phyloP scores from a whole-genome alignment of 1,140 invertebrate genomes.

The Drosophila hydei region DNA sequence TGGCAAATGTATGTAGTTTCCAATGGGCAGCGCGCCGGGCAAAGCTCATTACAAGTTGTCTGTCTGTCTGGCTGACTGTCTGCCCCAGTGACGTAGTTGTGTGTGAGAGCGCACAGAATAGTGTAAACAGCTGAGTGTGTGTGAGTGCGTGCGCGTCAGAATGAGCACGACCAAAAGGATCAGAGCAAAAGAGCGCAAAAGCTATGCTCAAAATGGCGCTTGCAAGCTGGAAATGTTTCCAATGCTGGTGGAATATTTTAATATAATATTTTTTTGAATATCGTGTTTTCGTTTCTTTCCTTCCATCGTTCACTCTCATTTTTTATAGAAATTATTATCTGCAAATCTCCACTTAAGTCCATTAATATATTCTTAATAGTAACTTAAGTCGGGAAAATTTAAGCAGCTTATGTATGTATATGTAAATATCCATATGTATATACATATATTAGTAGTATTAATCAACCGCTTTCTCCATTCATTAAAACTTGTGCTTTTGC shows the following conservation, averaged over 20 bases:
- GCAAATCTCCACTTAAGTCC: too few relatives aligned
- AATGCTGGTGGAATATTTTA: background rate
- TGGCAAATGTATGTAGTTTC: conserved; percentile 23
- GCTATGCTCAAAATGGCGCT: background rate
- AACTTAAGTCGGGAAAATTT: too few relatives aligned
- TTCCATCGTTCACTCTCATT: too few relatives aligned
- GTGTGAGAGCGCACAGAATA: background rate
- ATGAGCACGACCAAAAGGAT: conserved; percentile 1
- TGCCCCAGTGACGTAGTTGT: conserved; percentile 18
- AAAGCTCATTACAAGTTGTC: conserved; percentile 31
- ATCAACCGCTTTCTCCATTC: conserved; percentile 13
- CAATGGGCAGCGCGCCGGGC: conserved; percentile 24
- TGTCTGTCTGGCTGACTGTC: background rate
- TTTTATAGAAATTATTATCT: too few relatives aligned
- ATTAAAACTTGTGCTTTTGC: conserved; percentile 9
- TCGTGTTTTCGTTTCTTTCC: background rate
- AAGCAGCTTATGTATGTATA: background rate
- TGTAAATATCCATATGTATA: too few relatives aligned
- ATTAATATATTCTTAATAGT: too few relatives aligned
- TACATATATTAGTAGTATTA: background rate
- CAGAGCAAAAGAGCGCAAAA: background rate
- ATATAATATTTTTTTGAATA: background rate
- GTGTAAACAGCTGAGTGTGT: background rate
- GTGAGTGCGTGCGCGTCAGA: background rate
- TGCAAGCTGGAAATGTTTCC: background rate